Base-by-base conservation (phyloP, 2,797 vertebrate genomes). In the Echiichthys vipera region DNA sequence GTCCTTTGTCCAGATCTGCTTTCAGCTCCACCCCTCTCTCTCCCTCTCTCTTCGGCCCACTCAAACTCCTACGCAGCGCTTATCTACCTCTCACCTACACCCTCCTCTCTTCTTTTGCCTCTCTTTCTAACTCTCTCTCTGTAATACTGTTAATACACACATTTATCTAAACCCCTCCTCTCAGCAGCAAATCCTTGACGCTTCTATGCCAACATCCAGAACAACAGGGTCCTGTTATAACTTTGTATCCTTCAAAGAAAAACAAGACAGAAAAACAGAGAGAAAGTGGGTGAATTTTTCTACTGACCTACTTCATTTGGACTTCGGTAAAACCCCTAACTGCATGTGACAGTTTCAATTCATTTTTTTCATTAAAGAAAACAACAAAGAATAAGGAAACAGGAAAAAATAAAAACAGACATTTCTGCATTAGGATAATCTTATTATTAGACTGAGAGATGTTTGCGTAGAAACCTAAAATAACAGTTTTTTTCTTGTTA, bases 81-180 rank as follows among this genome's bases (percentile, higher is more conserved):
- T 78, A 85, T 88, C 85, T 88, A 87, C 85, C 85, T 89, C 89
- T 89, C 86, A 90, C 88, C 84, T 84, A 88, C 88, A 88, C 80
- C 89, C 86, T 88, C 88, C 39, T 84, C 83, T 83, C 83, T 86
- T 90, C 82, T 86, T 88, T 88, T 74, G 73, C 70, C 80, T 85
- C 88, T 84, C 85, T 74, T 76, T 86, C 76, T 77, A 67, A 78
- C 69, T 78, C 62, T 62, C 65, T 62, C 67, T 62, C 45, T 77
- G 42, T 71, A 61, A 70, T n/a, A n/a, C 77, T 69, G 64, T 76
- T 77, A 67, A 63, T 12, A 58, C 67, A 65, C 5, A 25, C 53
- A 71, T 65, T 78, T 68, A 61, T 81, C 56, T 13, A 78, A 84
- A 46, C 65, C 75, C 71, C 61, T 69, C 71, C 61, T 69, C 64